Base-by-base conservation (phyloP, 92 coral and sea anemone species). In the Plumapathes pennacea region DNA sequence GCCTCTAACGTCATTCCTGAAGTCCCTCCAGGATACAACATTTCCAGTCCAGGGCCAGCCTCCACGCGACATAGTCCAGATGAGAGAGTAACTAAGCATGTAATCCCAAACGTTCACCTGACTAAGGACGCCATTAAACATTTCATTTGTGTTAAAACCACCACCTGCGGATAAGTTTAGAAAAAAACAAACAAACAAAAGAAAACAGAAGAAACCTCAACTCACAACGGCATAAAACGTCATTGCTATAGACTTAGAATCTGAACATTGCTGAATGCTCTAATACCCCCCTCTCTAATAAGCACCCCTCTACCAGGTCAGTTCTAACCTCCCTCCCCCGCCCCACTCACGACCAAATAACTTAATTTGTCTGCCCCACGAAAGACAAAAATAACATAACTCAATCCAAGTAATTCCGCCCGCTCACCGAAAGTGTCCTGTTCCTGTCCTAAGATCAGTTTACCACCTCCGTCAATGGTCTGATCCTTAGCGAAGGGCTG, bases 371-470 rank as follows among this genome's bases (percentile, higher is more conserved):
- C n/a, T n/a, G n/a, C n/a, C n/a, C n/a, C n/a, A n/a, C n/a, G n/a
- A n/a, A n/a, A n/a, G n/a, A n/a, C n/a, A n/a, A n/a, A n/a, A n/a
- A n/a, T n/a, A n/a, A n/a, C n/a, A n/a, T n/a, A n/a, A n/a, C n/a
- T n/a, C n/a, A n/a, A n/a, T n/a, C n/a, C n/a, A n/a, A n/a, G n/a
- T n/a, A n/a, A n/a, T n/a, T n/a, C n/a, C 12, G 11, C 11, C 19
- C 8, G 18, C 9, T 44, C 50, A 66, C 74, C 74, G 9, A n/a
- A 38, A 21, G 63, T 50, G 20, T 66, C 74, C 22, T 53, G 64
- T 8, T 66, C 74, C 27, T 66, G 74, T 9, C 74, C 74, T 7
- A 66, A 29, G 46, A 53, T 14, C 12, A 66, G 53, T 26, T 26
- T 38, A 20, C 74, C 74, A 51, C 45, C 59, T n/a, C 54, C 74